phyloP scores from a whole-genome alignment of 2,113 vertebrate species.

The Halichoeres trimaculatus region DNA sequence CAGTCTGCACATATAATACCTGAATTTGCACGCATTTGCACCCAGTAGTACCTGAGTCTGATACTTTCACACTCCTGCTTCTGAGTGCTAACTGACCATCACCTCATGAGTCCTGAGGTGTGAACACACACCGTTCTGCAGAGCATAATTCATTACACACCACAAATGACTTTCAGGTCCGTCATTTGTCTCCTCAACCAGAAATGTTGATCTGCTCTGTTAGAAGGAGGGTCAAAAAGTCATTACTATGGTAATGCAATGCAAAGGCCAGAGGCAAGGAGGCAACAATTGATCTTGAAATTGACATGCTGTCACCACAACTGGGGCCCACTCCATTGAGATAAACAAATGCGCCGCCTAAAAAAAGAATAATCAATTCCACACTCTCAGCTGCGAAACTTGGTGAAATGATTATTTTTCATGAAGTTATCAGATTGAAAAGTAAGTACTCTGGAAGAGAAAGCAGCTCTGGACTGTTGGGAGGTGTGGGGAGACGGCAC shows the following conservation, averaged over 20 bases:
- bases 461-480: not conserved
- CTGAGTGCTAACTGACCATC: slow-evolving; percentile 9
- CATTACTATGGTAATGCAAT: slow-evolving; percentile 85
- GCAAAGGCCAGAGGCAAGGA: slow-evolving; percentile 77
- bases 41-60: too few species aligned
- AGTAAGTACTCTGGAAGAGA: slow-evolving; percentile 16
- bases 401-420: slow-evolving; percentile 70
- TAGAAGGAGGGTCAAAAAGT: slow-evolving; percentile 73
- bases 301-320: slow-evolving; percentile 82
- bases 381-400: slow-evolving; percentile 46
- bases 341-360: slow-evolving; percentile 77
- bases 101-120: slow-evolving; percentile 30
- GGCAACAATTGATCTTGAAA: slow-evolving; percentile 84
- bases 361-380: slow-evolving; percentile 75
- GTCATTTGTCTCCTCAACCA: slow-evolving; percentile 46
- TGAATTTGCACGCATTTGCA: too few species aligned
- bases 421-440: slow-evolving; percentile 67
- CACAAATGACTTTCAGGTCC: slow-evolving; percentile 55
- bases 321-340: slow-evolving; percentile 70
- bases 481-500: not conserved
- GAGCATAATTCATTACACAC: slow-evolving; percentile 42
- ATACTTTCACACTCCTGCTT: not conserved
- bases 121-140: slow-evolving; percentile 5
- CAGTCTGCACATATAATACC: too few species aligned
- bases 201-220: slow-evolving; percentile 53